Evolutionary conservation across 2,888 invertebrate genomes (phyloP).

Genomic region (Lasioglossum leucozonium): DNA sequence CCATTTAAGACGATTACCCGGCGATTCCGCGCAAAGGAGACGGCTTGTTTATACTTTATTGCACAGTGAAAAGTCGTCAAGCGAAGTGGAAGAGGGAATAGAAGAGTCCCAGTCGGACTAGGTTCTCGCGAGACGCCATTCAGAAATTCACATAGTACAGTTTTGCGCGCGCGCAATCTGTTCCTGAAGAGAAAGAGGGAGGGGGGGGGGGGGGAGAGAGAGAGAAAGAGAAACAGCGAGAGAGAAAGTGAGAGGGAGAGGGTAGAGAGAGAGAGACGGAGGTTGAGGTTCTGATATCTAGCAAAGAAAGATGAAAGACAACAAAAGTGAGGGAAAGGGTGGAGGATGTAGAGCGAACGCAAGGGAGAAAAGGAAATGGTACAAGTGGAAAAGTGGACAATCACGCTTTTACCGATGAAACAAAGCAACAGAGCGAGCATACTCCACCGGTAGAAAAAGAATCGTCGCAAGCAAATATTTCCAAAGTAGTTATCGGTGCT

Average conservation of each 20-base stretch:
- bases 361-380: constrained; percentile 25
- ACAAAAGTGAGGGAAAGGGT: constrained; percentile 10
- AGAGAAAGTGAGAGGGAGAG: background rate
- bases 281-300: constrained; percentile 34
- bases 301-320: constrained; percentile 38
- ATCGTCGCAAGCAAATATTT: constrained; percentile 42
- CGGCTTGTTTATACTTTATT: constrained; percentile 58
- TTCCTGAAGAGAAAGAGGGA: background rate
- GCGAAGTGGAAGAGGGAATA: constrained; percentile 38
- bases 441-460: constrained; percentile 14
- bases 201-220: background rate
- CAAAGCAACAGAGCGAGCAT: constrained; percentile 46
- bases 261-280: background rate
- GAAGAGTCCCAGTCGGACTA: constrained; percentile 49
- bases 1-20: constrained; percentile 38
- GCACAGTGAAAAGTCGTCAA: constrained; percentile 62
- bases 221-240: background rate
- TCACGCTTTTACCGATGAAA: constrained; percentile 42
- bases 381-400: constrained; percentile 57
- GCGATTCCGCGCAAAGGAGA: constrained; percentile 55
- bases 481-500: constrained; percentile 22
- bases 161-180: constrained; percentile 49
- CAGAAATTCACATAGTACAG: constrained; percentile 54
- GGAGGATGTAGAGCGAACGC: background rate
- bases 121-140: constrained; percentile 63